Percentiles rank a stretch among this genome's conserved stretches.
Conservation (phyloP, 2,113 vertebrate genomes). For the Corynorhinus townsendii region DNA sequence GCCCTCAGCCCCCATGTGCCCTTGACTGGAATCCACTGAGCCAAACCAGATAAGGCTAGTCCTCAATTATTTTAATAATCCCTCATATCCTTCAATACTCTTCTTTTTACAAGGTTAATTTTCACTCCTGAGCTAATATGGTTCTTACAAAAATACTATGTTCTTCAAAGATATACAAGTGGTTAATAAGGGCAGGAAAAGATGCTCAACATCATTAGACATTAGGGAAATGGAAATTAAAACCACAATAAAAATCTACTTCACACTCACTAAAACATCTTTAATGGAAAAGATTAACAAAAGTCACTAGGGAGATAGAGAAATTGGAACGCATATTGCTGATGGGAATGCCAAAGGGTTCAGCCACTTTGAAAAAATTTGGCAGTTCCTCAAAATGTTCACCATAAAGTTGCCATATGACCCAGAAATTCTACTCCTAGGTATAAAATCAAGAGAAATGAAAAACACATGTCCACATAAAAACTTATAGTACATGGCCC, state of each 20-base stretch:
- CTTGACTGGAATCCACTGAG: no score
- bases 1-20: no score
- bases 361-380: neutral
- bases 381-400: neutral
- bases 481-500: neutral
- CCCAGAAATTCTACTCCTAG: neutral
- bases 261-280: neutral
- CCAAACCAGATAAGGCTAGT: no score
- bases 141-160: conserved; percentile 1
- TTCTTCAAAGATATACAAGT: neutral
- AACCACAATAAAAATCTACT: neutral
- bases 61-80: neutral
- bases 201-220: neutral
- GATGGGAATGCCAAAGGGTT: neutral
- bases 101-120: neutral
- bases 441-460: neutral
- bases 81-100: neutral
- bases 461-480: neutral
- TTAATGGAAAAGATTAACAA: neutral
- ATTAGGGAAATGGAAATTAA: neutral
- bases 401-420: neutral
- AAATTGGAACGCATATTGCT: neutral
- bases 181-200: neutral
- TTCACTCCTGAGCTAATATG: neutral
- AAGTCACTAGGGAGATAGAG: neutral